Evolutionary conservation across 2,113 vertebrate species (phyloP), one percentile per base, ranked within the genome.

Genomic region (Myodes glareolus): DNA sequence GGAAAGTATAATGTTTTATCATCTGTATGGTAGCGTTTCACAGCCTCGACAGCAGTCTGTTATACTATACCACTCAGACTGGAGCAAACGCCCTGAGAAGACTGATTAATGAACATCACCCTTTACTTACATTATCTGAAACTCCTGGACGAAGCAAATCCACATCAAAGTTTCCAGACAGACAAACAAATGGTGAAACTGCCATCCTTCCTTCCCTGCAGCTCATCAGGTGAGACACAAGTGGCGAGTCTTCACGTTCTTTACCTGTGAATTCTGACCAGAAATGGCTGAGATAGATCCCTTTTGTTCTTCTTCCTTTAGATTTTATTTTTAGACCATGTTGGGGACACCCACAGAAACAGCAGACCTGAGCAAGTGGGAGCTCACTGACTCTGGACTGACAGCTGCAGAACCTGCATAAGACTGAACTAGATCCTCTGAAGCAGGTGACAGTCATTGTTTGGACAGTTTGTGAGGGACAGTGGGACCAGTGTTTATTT

Each of bases 181-280:
- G 98, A 94, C 97, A 98, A 16, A 63, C 96, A 97, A 98, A 98
- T 17, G 97, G 98, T 42, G 97, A 98, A 91, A 98, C 50, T 4
- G 97, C 97, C 77, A 21, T 52, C 96, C 97, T 98, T 85, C 95
- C 96, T 63, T 96, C 94, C 52, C 50, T 89, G 92, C 91, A 97
- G 85, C 31, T 96, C 97, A 97, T 98, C 93, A 98, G 23, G 31
- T 98, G 96, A 97, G 95, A 90, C 6, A 84, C 95, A 7, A 98
- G 75, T 65, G 97, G 61, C 2, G 97, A 98, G 31, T 97, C 97
- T 68, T 85, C 73, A 63, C 86, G 97, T 58, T 98, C 84, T 61
- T 91, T 39, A 78, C 96, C 95, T 94, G 90, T 91, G 77, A 98
- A 98, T 31, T 95, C 98, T 98, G 91, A 95, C 10, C 72, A 78